Base-by-base conservation (phyloP, 1,140 invertebrate genomes). In the Euschistus heros region DNA sequence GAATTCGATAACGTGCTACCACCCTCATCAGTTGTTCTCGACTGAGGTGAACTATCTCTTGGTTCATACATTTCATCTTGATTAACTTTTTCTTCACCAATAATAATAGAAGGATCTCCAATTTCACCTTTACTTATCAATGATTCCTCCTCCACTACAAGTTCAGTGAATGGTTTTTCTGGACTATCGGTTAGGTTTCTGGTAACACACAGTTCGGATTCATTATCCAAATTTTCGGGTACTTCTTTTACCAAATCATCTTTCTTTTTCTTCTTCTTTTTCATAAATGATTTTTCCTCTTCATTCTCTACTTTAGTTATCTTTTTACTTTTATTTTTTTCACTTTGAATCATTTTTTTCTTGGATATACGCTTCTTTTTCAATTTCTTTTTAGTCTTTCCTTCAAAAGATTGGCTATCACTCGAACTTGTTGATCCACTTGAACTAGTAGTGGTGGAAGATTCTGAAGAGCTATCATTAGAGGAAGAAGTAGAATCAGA, bases 231-330 rank as follows among this genome's bases (percentile, higher is more conserved):
- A 27, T 63, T 18, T 15, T 62, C 22, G 33, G 6, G 42, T 14
- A 6, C 13, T 33, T 59, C 55, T 24, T 27, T 59, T 1, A 59
- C 24, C 24, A 59, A 33, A 24, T 24, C 55, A 26, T n/a, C 17
- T 22, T 33, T 47, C 46, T 18, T 63, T 37, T 50, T 50, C 26
- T 63, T 63, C 44, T 63, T 63, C 27, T 63, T 63, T 14, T 37
- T 20, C 26, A 47, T 52, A 0, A 26, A 27, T 63, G 17, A 13
- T 54, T 64, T 33, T 33, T 55, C 50, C 7, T n/a, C 50, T 54
- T 64, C 50, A 20, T 24, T 26, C 4, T 57, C 14, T 33, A 37
- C 7, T 59, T 65, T 65, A 10, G 15, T 22, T 18, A 57, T 65
- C 14, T 57, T 30, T 47, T 64, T 64, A 20, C 63, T 20, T 59